Evolutionary conservation across 2,113 vertebrate genomes (phyloP).

Genomic region (Chaetodon trifascialis): DNA sequence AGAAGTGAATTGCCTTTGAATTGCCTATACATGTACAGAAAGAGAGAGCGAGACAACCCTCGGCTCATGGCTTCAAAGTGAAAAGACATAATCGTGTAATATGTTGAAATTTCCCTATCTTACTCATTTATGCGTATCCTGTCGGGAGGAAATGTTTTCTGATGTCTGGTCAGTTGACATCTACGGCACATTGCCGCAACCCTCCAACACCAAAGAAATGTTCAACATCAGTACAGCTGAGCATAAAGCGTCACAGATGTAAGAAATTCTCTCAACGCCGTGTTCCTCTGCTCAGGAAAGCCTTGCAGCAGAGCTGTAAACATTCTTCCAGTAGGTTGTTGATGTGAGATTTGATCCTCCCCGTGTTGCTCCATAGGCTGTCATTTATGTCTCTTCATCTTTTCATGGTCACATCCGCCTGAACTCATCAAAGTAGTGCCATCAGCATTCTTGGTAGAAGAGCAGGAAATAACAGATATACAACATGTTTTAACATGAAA

Average conservation of each 20-base stretch:
- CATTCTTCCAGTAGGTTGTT: conserved; percentile 45
- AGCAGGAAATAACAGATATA: conserved; percentile 32
- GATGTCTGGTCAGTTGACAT: conserved; percentile 35
- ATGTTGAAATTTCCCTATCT: conserved; percentile 12
- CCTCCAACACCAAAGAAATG: conserved; percentile 36
- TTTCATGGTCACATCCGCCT: conserved; percentile 57
- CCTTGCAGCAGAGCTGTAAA: conserved; percentile 65
- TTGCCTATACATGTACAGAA: conserved; percentile 6
- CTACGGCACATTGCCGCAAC: conserved; percentile 9
- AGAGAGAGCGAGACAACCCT: conserved; percentile 3
- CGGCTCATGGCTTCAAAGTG: conserved; percentile 36
- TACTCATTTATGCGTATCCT: conserved; percentile 2
- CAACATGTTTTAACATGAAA: not conserved
- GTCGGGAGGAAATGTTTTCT: conserved; percentile 7
- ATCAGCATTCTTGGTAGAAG: conserved; percentile 26
- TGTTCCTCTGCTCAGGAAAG: conserved; percentile 59
- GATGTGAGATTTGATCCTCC: conserved; percentile 66
- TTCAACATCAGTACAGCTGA: conserved; percentile 16
- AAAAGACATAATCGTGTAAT: conserved; percentile 22
- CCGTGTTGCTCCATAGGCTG: conserved; percentile 53
- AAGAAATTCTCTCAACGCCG: conserved; percentile 46
- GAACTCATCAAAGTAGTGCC: conserved; percentile 61
- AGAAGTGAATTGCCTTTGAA: conserved; percentile 39
- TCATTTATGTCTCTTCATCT: conserved; percentile 69
- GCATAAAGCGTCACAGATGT: conserved; percentile 40